phyloP scores from a whole-genome alignment of 2,113 vertebrate species.

The Perca fluviatilis region DNA sequence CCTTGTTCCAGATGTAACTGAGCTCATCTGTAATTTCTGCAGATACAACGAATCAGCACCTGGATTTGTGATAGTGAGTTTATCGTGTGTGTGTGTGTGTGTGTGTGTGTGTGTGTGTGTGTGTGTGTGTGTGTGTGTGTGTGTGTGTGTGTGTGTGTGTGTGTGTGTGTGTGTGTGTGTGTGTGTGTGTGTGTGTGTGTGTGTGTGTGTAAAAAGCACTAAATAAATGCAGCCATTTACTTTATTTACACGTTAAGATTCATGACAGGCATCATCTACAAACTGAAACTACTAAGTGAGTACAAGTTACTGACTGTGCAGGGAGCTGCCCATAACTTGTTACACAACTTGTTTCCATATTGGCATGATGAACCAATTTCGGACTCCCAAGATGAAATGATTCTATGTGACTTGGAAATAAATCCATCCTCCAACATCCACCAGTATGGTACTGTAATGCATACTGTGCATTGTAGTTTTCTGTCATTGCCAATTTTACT shows the following conservation, averaged over 20 bases:
- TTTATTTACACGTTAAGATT: not conserved
- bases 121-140: no score
- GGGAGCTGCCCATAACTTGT: not conserved
- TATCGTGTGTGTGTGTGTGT: not conserved
- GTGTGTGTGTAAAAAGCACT: not conserved
- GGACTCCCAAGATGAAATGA: not conserved
- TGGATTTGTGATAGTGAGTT: not conserved
- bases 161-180: no score
- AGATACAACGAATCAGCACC: not conserved
- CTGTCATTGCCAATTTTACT: not conserved
- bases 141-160: no score
- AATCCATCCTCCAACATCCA: not conserved
- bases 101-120: no score
- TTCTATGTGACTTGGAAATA: not conserved
- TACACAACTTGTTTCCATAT: not conserved
- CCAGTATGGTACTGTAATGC: not conserved
- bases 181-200: no score
- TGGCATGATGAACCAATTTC: not conserved
- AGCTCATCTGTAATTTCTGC: slow-evolving; percentile 24
- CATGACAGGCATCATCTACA: not conserved
- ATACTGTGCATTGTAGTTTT: not conserved
- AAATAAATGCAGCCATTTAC: not conserved
- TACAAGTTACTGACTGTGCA: not conserved
- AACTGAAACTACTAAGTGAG: not conserved
- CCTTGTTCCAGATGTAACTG: slow-evolving; percentile 17